Percentiles rank a stretch among this genome's conserved stretches.
These are phyloP conservation scores for Orgyia antiqua DNA, from an alignment of 2,888 invertebrate species.

Conservation along the genomic window DNA sequence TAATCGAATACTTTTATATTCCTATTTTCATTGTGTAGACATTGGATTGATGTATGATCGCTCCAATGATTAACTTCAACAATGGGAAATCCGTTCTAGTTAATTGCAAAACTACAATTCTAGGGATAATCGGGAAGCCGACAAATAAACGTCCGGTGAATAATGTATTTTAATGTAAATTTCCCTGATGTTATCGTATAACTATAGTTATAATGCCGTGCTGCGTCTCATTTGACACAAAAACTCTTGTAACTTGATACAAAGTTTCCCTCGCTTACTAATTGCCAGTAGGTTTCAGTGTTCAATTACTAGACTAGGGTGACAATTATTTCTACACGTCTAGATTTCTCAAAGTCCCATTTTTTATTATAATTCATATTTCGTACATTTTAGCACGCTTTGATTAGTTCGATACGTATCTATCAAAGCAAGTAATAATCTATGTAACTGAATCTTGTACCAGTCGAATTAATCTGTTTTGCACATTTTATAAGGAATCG, in stretches of 20 bases:
- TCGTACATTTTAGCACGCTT: too few relatives aligned
- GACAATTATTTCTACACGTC: slow-evolving; percentile 28
- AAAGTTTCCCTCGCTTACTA: slow-evolving; percentile 53
- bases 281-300: slow-evolving; percentile 52
- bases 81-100: slow-evolving; percentile 6
- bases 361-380: slow-evolving; percentile 12
- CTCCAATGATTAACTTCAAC: too few relatives aligned
- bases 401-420: too few relatives aligned
- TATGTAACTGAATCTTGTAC: too few relatives aligned
- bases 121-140: slow-evolving; percentile 7
- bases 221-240: slow-evolving; percentile 47
- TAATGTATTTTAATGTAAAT: slow-evolving; percentile 25
- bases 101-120: slow-evolving; percentile 3
- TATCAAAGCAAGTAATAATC: too few relatives aligned
- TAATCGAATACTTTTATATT: too few relatives aligned
- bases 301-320: slow-evolving; percentile 52
- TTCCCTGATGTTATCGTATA: slow-evolving; percentile 22
- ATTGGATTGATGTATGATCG: too few relatives aligned
- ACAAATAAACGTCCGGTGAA: slow-evolving; percentile 9
- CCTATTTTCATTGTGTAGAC: too few relatives aligned
- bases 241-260: slow-evolving; percentile 53
- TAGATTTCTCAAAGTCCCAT: slow-evolving; percentile 1
- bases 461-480: too few relatives aligned
- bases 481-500: too few relatives aligned
- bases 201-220: slow-evolving; percentile 19